Evolutionary conservation across 2,113 vertebrate genomes (phyloP).

Genomic region (Equus quagga): DNA sequence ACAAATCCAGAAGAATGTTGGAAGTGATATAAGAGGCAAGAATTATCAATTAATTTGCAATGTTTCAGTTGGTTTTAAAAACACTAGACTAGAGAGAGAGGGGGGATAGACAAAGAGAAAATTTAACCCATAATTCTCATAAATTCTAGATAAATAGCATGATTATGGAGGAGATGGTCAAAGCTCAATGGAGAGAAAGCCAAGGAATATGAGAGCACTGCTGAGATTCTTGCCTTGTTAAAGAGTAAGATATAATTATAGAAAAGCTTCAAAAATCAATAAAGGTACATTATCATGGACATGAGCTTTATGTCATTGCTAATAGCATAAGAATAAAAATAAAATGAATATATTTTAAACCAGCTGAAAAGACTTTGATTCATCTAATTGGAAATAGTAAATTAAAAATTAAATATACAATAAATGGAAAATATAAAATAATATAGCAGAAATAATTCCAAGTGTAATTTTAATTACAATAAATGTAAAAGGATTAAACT

Average conservation of each 20-base stretch:
- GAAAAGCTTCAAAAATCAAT: background rate
- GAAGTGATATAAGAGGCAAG: background rate
- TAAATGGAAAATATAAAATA: background rate
- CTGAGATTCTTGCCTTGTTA: background rate
- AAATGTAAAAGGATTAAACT: background rate
- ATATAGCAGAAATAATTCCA: background rate
- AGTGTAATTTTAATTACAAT: background rate
- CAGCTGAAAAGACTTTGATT: background rate
- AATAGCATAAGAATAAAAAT: constrained; percentile 35
- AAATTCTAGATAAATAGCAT: background rate
- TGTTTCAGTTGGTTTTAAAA: background rate
- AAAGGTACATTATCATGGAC: background rate
- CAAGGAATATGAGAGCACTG: background rate
- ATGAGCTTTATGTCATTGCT: background rate
- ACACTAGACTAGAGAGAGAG: background rate
- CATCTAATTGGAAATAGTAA: background rate
- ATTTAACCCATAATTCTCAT: background rate
- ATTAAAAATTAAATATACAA: background rate
- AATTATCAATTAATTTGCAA: background rate
- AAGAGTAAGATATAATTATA: background rate
- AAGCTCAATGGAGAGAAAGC: background rate
- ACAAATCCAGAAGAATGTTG: background rate
- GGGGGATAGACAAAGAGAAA: background rate
- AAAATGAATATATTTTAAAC: constrained; percentile 22
- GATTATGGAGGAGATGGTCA: background rate